Base-by-base conservation (phyloP, 2,797 vertebrate species). In the Girardinus metallicus region DNA sequence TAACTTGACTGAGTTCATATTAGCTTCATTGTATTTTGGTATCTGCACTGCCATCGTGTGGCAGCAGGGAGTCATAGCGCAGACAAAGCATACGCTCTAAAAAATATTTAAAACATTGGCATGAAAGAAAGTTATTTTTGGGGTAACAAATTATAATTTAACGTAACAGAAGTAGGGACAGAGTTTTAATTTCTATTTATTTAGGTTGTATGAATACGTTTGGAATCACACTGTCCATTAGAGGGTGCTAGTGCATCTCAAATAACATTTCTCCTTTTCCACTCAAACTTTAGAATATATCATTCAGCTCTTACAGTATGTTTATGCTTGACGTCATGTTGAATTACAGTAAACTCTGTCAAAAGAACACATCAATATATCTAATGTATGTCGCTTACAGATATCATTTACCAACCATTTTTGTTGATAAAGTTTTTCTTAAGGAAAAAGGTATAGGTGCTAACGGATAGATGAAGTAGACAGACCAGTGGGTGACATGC, bases 211-310 rank as follows among this genome's bases (percentile, higher is more conserved):
- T 57, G n/a, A 23, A 71, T 2, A 13, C 1, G 1, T 23, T 74
- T 80, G 26, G 0, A 76, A 73, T 81, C 10, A 29, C 23, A 68
- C 6, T 89, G 84, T 87, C 92, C 94, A 91, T 78, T 78, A 85
- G 93, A 89, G 89, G 92, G 92, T 75, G 92, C 92, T 86, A 72
- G 71, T 75, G 90, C 44, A 39, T 86, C 86, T 92, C n/a, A 73
- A 80, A 91, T 85, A 75, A 51, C 12, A 2, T 39, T 44, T 39
- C 23, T 62, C n/a, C 9, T 31, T 34, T 7, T 23, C 43, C 31
- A n/a, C 5, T 46, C 5, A 53, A 6, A 53, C 23, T 29, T 41
- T 11, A 26, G 10, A 55, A 6, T 12, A 26, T 41, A 68, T 68
- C 36, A 26, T 51, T 23, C 49, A 51, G 21, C 23, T 8, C 51